These are phyloP conservation scores for Geotrupes spiniger DNA, from an alignment of 2,888 invertebrate species.

Conservation along the genomic window DNA sequence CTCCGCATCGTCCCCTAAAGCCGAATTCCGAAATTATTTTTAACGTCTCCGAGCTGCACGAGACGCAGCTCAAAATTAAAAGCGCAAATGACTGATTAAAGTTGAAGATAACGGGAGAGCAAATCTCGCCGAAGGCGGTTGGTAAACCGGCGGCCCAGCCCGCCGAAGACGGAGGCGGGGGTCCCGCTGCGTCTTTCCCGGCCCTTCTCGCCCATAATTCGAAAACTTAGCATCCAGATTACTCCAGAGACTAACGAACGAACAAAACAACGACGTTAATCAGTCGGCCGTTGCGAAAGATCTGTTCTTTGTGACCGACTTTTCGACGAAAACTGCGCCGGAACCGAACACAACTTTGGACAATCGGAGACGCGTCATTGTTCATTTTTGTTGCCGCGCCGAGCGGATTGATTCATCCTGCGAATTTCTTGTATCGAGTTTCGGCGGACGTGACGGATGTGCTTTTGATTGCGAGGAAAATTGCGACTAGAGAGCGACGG, in stretches of 20 bases:
- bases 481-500: no score
- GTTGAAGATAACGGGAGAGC: conserved; percentile 37
- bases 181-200: conserved; percentile 25
- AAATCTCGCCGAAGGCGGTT: conserved; percentile 32
- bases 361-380: no score
- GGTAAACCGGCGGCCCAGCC: conserved; percentile 16
- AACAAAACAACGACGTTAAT: conserved; percentile 37
- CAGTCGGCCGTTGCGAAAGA: conserved; percentile 22
- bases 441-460: no score
- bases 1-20: no score
- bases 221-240: conserved; percentile 42
- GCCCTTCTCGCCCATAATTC: conserved; percentile 36
- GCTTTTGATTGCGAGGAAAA: no score
- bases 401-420: no score
- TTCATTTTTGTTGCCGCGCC: no score
- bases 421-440: no score
- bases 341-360: no score
- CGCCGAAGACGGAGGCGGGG: neutral
- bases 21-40: no score
- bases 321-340: no score
- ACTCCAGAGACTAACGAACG: conserved; percentile 39
- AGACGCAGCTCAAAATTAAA: conserved; percentile 32
- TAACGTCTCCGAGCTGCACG: no score
- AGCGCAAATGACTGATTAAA: conserved; percentile 42
- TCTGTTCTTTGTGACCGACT: neutral